Conservation (phyloP, 1,140 invertebrate genomes). For the Anoplophora glabripennis region DNA sequence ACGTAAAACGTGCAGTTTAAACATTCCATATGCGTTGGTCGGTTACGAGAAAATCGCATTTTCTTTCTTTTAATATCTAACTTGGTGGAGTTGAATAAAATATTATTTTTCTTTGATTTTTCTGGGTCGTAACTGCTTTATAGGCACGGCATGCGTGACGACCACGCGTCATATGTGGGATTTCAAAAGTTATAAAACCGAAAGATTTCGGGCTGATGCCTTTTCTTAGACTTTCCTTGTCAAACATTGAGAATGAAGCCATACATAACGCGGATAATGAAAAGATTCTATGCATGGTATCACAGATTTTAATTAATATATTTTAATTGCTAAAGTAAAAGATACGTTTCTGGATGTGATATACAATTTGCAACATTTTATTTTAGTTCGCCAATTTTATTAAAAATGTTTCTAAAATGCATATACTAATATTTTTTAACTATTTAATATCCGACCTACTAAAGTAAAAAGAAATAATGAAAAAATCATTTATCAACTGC, state of each 20-base stretch:
- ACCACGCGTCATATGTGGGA: slow-evolving; percentile 1
- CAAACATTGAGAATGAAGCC: slow-evolving; percentile 2
- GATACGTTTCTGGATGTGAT: too few species aligned
- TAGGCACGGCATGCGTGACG: slow-evolving; percentile 4
- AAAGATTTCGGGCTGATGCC: background rate
- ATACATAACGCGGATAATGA: background rate
- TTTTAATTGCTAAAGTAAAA: too few species aligned
- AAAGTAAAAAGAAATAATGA: too few species aligned
- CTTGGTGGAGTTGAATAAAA: slow-evolving; percentile 1
- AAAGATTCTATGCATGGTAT: background rate
- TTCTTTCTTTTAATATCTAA: slow-evolving; percentile 2
- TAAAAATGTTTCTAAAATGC: too few species aligned
- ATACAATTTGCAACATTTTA: too few species aligned
- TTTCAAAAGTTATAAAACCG: slow-evolving; percentile 3
- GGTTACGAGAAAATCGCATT: slow-evolving; percentile 5
- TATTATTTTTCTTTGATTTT: slow-evolving; percentile 4
- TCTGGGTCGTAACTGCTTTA: slow-evolving; percentile 1
- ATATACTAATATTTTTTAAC: too few species aligned
- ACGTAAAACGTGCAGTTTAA: background rate
- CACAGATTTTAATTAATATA: too few species aligned
- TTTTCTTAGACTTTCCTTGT: background rate
- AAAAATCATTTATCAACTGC: too few species aligned
- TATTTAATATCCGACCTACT: too few species aligned
- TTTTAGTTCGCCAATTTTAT: too few species aligned
- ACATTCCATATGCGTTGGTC: slow-evolving; percentile 1